phyloP scores from a whole-genome alignment of 2,888 invertebrate species.

The Serripes groenlandicus region DNA sequence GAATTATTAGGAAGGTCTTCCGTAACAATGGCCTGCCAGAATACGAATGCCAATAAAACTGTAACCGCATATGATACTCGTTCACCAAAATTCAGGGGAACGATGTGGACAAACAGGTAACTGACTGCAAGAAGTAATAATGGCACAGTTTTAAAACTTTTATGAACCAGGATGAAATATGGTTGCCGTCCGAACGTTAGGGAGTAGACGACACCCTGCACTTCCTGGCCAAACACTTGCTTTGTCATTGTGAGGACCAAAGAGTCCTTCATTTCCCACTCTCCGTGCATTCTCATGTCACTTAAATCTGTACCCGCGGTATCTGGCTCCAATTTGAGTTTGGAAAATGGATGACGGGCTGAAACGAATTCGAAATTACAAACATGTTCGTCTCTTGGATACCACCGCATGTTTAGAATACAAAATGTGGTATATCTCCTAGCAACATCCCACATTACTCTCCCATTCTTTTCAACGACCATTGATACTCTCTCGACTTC shows the following conservation, averaged over 20 bases:
- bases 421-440: slow-evolving; percentile 16
- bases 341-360: neutral
- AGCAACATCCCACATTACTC: neutral
- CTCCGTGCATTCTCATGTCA: slow-evolving; percentile 5
- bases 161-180: slow-evolving; percentile 19
- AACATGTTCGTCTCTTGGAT: slow-evolving; percentile 15
- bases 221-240: neutral
- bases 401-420: slow-evolving; percentile 18
- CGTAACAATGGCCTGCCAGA: slow-evolving; percentile 23
- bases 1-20: slow-evolving; percentile 28
- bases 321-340: neutral
- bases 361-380: slow-evolving; percentile 20
- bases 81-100: slow-evolving; percentile 32
- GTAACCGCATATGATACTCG: slow-evolving; percentile 31
- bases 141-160: slow-evolving; percentile 9
- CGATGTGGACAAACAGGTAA: slow-evolving; percentile 24
- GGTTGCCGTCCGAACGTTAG: neutral
- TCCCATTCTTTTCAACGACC: slow-evolving; percentile 5
- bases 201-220: neutral
- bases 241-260: neutral
- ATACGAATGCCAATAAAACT: slow-evolving; percentile 28
- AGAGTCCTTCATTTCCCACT: neutral
- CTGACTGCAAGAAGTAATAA: slow-evolving; percentile 16
- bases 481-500: neutral
- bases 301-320: neutral